A percentile compares a stretch with the other conserved stretches of the same genome.
These are phyloP conservation scores for Sander vitreus DNA, from an alignment of 2,113 vertebrate genomes.

Conservation along the genomic window DNA sequence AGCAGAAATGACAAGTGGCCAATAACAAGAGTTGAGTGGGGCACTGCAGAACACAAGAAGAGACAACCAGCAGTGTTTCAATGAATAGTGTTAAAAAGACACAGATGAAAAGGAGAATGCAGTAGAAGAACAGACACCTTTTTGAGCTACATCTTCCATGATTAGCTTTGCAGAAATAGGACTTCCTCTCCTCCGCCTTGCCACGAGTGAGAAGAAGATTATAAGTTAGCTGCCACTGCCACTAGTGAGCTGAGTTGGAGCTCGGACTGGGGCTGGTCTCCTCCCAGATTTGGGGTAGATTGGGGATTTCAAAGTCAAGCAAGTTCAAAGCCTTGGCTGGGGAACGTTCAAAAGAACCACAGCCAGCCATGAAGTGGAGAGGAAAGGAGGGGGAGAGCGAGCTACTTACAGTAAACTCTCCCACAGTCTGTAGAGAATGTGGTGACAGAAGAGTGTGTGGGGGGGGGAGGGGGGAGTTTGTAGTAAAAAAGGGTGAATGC, in stretches of 20 bases:
- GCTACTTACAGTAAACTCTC: conserved; percentile 60
- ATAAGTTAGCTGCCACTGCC: conserved; percentile 57
- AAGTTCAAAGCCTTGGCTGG: conserved; percentile 81
- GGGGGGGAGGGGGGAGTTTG: background rate
- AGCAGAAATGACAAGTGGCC: conserved; percentile 1
- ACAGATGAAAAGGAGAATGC: background rate
- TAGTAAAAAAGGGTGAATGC: conserved; percentile 6
- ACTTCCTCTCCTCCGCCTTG: conserved; percentile 40
- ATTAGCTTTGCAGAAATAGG: conserved; percentile 47
- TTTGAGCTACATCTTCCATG: conserved; percentile 47
- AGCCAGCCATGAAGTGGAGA: conserved; percentile 54
- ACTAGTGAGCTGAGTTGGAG: conserved; percentile 55
- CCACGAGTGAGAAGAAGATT: conserved; percentile 59
- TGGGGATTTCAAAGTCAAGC: conserved; percentile 83
- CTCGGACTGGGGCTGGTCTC: conserved; percentile 59
- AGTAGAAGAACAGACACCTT: background rate
- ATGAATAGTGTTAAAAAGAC: background rate
- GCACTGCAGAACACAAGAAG: background rate
- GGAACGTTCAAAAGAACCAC: conserved; percentile 79
- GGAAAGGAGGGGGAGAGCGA: conserved; percentile 41
- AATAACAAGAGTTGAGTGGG: background rate
- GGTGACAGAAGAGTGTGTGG: background rate
- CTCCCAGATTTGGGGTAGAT: conserved; percentile 69
- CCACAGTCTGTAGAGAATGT: conserved; percentile 41
- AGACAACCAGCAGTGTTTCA: background rate